Base-by-base conservation (phyloP, 2,113 vertebrate genomes). In the Tympanuchus pallidicinctus region DNA sequence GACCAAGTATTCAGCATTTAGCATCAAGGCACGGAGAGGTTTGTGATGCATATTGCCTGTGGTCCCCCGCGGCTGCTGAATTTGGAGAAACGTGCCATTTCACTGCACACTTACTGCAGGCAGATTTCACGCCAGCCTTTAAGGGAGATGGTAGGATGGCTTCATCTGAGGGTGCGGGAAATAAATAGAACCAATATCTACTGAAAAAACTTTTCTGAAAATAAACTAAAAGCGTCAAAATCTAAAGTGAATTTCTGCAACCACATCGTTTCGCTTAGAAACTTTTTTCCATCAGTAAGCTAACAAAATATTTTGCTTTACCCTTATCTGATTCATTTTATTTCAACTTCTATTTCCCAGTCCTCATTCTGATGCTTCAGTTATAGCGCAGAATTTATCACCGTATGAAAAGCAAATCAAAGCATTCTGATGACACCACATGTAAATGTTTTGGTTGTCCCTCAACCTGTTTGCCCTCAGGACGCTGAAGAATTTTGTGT, bases 71-170 rank as follows among this genome's bases (percentile, higher is more conserved):
- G 42, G 5, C 28, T 63, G 66, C 60, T n/a, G 95, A 89, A 60
- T 89, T 70, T 89, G 50, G 52, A 91, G 74, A 85, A 93, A 82
- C 54, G 74, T 61, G 77, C 84, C 63, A 59, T 95, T 91, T 92
- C 47, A 18, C 8, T 30, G 32, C 34, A 77, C 38, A 34, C 76
- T 91, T 80, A 64, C 17, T 88, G 79, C 72, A 69, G 36, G 78
- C 63, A 73, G 54, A 76, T 86, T 83, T 83, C 86, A 78, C 61
- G 83, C 13, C 80, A 89, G 61, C 69, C 69, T 94, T 90, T 64
- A 88, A 66, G 56, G 65, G 25, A 94, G 87, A 75, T 47, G 42
- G 65, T 74, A 92, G 65, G 66, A 81, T 52, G 45, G 80, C 75
- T 88, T 89, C 69, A 66, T 70, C 75, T 91, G 71, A 69, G 66